phyloP scores from a whole-genome alignment of 2,888 invertebrate species.

The Tortrix viridana region DNA sequence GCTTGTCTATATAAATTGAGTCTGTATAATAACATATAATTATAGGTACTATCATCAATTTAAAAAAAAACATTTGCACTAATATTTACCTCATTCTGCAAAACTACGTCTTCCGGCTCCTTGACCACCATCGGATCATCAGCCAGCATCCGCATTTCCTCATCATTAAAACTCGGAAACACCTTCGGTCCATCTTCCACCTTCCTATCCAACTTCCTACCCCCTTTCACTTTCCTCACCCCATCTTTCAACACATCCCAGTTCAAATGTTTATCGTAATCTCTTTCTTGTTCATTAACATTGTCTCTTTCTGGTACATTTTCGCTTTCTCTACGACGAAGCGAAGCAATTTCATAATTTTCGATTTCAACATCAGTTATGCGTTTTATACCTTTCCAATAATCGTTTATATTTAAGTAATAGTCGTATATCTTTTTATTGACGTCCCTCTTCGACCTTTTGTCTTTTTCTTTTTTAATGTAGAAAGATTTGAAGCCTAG shows the following conservation, averaged over 20 bases:
- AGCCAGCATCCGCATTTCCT: conserved; percentile 67
- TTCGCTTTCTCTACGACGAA: not conserved
- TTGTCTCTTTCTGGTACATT: conserved; percentile 12
- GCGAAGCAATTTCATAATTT: conserved; percentile 43
- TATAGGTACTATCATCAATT: too few relatives aligned
- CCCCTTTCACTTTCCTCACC: conserved; percentile 27
- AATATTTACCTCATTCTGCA: conserved; percentile 77
- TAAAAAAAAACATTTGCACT: too few relatives aligned
- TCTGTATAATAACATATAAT: too few relatives aligned
- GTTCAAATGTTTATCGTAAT: conserved; percentile 39
- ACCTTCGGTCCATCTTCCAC: conserved; percentile 38
- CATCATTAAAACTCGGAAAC: conserved; percentile 55
- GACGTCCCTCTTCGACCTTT: conserved; percentile 48
- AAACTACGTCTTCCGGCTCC: conserved; percentile 51
- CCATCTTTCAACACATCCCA: conserved; percentile 47
- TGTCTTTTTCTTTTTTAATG: conserved; percentile 53
- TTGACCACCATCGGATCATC: conserved; percentile 63
- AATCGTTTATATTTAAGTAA: conserved; percentile 49
- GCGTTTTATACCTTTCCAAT: conserved; percentile 49
- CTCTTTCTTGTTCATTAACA: not conserved
- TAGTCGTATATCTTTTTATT: conserved; percentile 40
- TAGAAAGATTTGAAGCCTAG: conserved; percentile 87
- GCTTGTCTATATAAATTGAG: too few relatives aligned
- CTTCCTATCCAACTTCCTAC: conserved; percentile 35
- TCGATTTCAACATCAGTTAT: conserved; percentile 48